Percentiles rank a stretch among this genome's conserved stretches.
Evolutionary conservation across 2,888 invertebrate genomes (phyloP).

Genomic region (Anorthoa munda): DNA sequence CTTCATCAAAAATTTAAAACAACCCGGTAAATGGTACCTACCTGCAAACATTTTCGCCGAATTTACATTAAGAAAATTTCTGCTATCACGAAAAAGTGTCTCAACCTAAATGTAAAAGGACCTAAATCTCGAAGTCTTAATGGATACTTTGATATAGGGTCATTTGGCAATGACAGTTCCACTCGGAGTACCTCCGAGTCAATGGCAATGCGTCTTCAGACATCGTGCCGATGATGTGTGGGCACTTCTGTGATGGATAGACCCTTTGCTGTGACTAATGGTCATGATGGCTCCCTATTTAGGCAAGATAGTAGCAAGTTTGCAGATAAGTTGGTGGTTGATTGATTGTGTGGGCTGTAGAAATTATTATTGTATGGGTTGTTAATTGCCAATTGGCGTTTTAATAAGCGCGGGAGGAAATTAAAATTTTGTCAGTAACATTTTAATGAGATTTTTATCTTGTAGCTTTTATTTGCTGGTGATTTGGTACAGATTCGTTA

Average conservation of each 20-base stretch:
- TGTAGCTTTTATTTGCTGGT: too few species aligned
- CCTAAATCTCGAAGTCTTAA: slow-evolving; percentile 33
- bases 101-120: slow-evolving; percentile 8
- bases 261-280: slow-evolving; percentile 52
- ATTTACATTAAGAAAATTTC: background rate
- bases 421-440: background rate
- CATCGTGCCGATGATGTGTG: slow-evolving; percentile 58
- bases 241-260: slow-evolving; percentile 51
- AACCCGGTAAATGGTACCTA: too few species aligned
- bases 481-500: too few species aligned
- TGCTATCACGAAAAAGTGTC: slow-evolving; percentile 5
- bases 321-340: slow-evolving; percentile 31
- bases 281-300: slow-evolving; percentile 22
- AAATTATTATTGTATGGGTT: background rate
- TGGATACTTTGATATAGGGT: slow-evolving; percentile 51
- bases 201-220: slow-evolving; percentile 49
- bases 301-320: slow-evolving; percentile 32
- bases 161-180: slow-evolving; percentile 52
- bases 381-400: background rate
- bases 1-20: too few species aligned
- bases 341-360: slow-evolving; percentile 32
- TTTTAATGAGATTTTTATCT: background rate
- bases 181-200: slow-evolving; percentile 32
- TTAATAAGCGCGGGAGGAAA: background rate
- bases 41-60: background rate